A percentile compares a stretch with the other conserved stretches of the same genome.
phyloP scores from a whole-genome alignment of 2,113 vertebrate species.

The Perca fluviatilis region DNA sequence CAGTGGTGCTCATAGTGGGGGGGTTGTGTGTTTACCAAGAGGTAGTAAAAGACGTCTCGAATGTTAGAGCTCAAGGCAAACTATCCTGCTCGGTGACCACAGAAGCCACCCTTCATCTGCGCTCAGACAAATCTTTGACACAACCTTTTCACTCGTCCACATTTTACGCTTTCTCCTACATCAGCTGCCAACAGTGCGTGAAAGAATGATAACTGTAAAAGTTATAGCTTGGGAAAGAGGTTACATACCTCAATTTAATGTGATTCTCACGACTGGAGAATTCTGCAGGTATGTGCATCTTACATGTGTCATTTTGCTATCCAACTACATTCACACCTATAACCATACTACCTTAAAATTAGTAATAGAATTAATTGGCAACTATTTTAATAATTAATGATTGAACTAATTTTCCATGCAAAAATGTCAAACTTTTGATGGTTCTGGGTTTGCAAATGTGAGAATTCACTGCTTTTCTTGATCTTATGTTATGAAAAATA shows the following conservation, averaged over 20 bases:
- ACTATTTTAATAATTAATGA: too few relatives aligned
- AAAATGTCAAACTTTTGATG: too few relatives aligned
- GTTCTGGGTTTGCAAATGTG: too few relatives aligned
- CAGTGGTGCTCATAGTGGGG: constrained; percentile 27
- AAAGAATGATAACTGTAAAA: background rate
- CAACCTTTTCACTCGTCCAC: constrained; percentile 44
- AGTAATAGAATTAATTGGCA: too few relatives aligned
- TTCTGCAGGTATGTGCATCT: background rate
- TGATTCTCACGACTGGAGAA: background rate
- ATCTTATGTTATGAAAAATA: too few relatives aligned
- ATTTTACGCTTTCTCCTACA: constrained; percentile 50
- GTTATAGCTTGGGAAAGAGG: constrained; percentile 15
- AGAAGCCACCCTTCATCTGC: constrained; percentile 14
- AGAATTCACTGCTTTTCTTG: too few relatives aligned
- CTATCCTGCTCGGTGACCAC: constrained; percentile 36
- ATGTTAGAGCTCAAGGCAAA: constrained; percentile 42
- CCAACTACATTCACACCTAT: background rate
- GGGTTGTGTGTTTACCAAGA: constrained; percentile 62
- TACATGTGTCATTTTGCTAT: too few relatives aligned
- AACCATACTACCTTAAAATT: too few relatives aligned
- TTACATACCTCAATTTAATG: background rate
- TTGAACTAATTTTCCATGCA: too few relatives aligned
- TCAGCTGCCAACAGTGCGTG: constrained; percentile 31
- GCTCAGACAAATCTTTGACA: constrained; percentile 30
- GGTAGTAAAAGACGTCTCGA: constrained; percentile 67